These are phyloP conservation scores for Trematocara zebra DNA, from an alignment of 2,113 vertebrate species.

Conservation along the genomic window DNA sequence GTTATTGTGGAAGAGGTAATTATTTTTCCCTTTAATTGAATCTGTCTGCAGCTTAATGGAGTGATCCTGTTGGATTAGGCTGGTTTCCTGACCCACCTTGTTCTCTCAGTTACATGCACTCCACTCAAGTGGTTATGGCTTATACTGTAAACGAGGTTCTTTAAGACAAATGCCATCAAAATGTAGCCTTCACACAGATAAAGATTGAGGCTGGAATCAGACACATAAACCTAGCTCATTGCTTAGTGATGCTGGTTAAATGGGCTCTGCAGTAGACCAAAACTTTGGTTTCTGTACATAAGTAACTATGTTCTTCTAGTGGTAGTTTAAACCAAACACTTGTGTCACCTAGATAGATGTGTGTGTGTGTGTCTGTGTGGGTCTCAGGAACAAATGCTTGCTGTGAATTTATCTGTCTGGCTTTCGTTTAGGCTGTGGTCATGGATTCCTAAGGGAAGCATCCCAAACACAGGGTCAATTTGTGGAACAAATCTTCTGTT, in stretches of 20 bases:
- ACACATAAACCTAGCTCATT: neutral
- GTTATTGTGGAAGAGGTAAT: conserved; percentile 27
- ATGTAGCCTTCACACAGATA: neutral
- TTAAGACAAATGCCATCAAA: conserved; percentile 1
- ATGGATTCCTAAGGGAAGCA: conserved; percentile 11
- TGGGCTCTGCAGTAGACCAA: neutral
- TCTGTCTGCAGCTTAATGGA: conserved; percentile 59
- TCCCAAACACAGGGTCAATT: conserved; percentile 25
- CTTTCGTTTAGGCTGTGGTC: conserved; percentile 52
- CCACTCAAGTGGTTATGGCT: conserved; percentile 15
- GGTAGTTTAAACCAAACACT: neutral
- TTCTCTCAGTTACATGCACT: neutral
- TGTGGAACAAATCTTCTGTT: conserved; percentile 23
- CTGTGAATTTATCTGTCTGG: conserved; percentile 38
- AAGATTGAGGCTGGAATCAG: neutral
- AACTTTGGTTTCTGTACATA: neutral
- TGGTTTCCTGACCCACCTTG: conserved; percentile 40
- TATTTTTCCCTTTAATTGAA: conserved; percentile 62
- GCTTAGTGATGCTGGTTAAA: neutral
- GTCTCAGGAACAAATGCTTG: conserved; percentile 1
- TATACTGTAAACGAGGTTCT: conserved; percentile 20
- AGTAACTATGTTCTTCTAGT: neutral
- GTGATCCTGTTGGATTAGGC: conserved; percentile 52
- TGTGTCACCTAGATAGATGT: neutral
- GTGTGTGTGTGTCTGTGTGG: neutral